Base-by-base conservation (phyloP, 2,888 invertebrate genomes). In the Cosmorhoe ocellata region DNA sequence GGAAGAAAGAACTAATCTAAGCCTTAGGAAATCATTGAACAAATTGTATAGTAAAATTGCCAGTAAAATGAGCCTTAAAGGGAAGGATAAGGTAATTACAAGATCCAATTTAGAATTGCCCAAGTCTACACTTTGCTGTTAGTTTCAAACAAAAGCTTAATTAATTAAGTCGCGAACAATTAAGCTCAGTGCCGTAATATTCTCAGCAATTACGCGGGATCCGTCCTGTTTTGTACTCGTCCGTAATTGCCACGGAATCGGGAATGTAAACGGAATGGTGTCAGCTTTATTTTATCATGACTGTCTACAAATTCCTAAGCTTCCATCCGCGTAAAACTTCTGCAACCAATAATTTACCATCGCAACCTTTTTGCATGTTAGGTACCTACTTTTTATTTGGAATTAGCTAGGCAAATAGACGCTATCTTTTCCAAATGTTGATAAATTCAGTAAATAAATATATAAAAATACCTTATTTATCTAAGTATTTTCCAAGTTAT, bases 101-200 rank as follows among this genome's bases (percentile, higher is more conserved):
- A 88, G 89, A 90, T 88, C 89, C 89, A 90, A 90, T 90, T 90
- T 89, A 87, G 89, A 88, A 88, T 89, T 90, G 89, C 89, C n/a
- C 89, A 88, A 88, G 87, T 90, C 87, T 89, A 90, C 89, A 89
- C 88, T 88, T 88, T 87, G 88, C 89, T 87, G 89, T 86, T 89
- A 90, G 90, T 90, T 90, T 87, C 88, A 89, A 89, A 90, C 90
- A 90, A 89, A 88, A 89, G 88, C 89, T 90, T 89, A 90, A 90
- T 89, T 90, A 90, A 90, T 90, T 90, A 89, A 88, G 88, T 87
- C 87, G 86, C 86, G 87, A 90, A 90, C 90, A 90, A 90, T 90
- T 90, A 89, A 89, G 87, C 84, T 87, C 84, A 84, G 79, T 84
- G 86, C 84, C 83, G 85, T 87, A 88, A 88, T 88, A 89, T 88